Conservation (phyloP, 2,797 vertebrate species). For the Muscicapa comitata region DNA sequence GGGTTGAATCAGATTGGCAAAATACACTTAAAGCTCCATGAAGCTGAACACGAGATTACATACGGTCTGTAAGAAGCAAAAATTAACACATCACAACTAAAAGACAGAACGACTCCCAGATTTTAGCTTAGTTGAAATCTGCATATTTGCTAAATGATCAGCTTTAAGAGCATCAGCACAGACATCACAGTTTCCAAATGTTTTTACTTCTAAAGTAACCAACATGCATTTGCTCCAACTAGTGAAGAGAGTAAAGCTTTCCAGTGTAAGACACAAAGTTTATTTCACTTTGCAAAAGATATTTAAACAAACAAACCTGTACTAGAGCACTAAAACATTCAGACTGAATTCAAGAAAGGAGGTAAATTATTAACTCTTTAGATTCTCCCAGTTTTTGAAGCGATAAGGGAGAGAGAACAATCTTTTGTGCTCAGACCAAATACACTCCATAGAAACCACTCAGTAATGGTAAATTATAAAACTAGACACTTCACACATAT, state of each 20-base stretch:
- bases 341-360: neutral
- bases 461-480: neutral
- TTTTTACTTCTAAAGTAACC: neutral
- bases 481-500: neutral
- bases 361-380: neutral
- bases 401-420: neutral
- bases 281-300: neutral
- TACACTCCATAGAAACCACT: neutral
- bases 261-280: neutral
- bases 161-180: neutral
- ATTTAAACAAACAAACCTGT: neutral
- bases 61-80: neutral
- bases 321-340: neutral
- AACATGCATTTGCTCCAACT: neutral
- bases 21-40: neutral
- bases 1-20: neutral
- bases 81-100: neutral
- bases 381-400: neutral
- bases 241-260: neutral
- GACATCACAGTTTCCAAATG: neutral
- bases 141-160: neutral
- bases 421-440: neutral
- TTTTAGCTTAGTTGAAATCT: neutral
- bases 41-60: neutral
- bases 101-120: rapidly evolving